Evolutionary conservation across 2,797 vertebrate genomes (phyloP), one percentile per base, ranked within the genome.

Genomic region (Micromesistius poutassou): DNA sequence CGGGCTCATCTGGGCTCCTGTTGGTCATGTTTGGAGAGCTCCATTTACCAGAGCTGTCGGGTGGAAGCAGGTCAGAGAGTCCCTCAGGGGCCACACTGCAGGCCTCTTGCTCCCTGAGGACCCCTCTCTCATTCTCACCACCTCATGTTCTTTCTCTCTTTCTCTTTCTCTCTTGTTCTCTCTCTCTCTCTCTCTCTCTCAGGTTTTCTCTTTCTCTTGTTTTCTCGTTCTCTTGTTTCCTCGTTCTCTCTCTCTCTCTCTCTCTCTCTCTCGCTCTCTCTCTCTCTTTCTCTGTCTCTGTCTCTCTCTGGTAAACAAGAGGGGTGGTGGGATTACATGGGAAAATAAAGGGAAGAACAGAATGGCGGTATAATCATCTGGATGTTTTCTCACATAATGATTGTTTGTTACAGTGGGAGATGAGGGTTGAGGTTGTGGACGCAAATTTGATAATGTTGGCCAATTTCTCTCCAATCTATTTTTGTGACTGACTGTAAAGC

Each of bases 51-150:
- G 83, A n/a, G 55, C 55, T 62, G 55, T 25, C 55, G 1, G 55
- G n/a, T 62, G 82, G 89, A 93, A 89, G 84, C 91, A 89, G 91
- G 91, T 91, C 91, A 90, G 82, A 77, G 81, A 89, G 86, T 83
- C 90, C 91, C 88, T 88, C 50, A 85, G 88, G 91, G 87, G 55
- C 46, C 82, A 82, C 83, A 85, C 82, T 89, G 83, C 86, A 83
- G 86, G 77, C 84, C 86, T 84, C 85, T 85, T 66, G 78, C 79
- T 89, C 89, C 89, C 89, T 75, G 73, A 71, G 88, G 89, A 87
- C 84, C 55, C 0, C 55, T 25, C 55, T 62, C 55, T 62, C 55
- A 4, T 19, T 9, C 55, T 62, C 55, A 14, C 42, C 16, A 14
- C 16, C 42, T 19, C 42, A 16, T 14, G 1, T 19, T n/a, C 55